These are phyloP conservation scores for Meriones psammophilus DNA, from an alignment of 2,797 vertebrate species.

Conservation along the genomic window DNA sequence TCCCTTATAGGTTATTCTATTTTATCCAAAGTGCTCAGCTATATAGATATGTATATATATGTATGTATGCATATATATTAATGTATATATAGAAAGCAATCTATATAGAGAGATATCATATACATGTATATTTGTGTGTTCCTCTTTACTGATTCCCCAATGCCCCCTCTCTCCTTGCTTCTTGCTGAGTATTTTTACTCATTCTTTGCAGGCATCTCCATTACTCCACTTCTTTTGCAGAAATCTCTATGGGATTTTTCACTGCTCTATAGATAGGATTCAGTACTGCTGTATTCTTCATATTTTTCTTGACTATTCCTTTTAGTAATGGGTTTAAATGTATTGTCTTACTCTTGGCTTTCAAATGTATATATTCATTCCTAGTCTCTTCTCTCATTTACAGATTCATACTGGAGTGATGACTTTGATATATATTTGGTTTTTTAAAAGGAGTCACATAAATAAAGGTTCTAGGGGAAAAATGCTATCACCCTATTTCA, in stretches of 20 bases:
- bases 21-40: neutral
- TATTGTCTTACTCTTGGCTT: neutral
- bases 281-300: neutral
- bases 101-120: no score
- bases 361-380: neutral
- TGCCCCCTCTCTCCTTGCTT: neutral
- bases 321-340: constrained; percentile 14
- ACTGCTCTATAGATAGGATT: neutral
- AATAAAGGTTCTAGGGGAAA: neutral
- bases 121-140: neutral
- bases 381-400: neutral
- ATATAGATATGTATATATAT: no score
- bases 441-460: neutral
- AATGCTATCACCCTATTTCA: neutral
- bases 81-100: no score
- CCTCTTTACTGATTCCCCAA: neutral
- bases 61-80: no score
- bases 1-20: neutral
- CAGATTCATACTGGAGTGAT: neutral
- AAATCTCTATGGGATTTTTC: neutral
- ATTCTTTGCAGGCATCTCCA: neutral
- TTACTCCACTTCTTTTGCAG: neutral
- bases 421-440: neutral
- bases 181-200: neutral
- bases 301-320: neutral